phyloP scores from a whole-genome alignment of 2,888 invertebrate genomes.

The Caenorhabditis plicata region DNA sequence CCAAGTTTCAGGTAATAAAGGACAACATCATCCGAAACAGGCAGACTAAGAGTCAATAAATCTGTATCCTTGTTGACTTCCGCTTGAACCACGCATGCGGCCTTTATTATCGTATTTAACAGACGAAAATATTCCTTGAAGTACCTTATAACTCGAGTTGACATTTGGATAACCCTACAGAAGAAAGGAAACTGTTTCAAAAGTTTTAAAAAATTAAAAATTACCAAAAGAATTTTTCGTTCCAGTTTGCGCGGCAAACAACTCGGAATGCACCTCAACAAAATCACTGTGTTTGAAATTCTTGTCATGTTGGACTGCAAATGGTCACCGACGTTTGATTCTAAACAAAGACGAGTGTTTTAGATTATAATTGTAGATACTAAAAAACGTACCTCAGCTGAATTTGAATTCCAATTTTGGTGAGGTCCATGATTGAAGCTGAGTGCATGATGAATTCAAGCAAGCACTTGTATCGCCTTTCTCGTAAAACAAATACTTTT shows the following conservation, averaged over 20 bases:
- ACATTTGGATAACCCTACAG: slow-evolving; percentile 8
- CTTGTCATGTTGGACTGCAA: slow-evolving; percentile 6
- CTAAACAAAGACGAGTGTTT: slow-evolving; percentile 9
- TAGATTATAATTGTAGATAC: slow-evolving; percentile 14
- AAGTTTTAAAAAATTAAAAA: slow-evolving; percentile 9
- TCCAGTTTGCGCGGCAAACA: slow-evolving; percentile 4
- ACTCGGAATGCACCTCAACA: slow-evolving; percentile 5
- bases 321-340: slow-evolving; percentile 7
- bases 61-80: slow-evolving; percentile 9
- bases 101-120: slow-evolving; percentile 5
- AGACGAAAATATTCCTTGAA: slow-evolving; percentile 5
- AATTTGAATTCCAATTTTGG: slow-evolving; percentile 7
- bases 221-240: slow-evolving; percentile 13
- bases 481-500: slow-evolving; percentile 8
- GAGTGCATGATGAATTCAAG: slow-evolving; percentile 5
- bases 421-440: slow-evolving; percentile 11
- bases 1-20: no score
- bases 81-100: slow-evolving; percentile 11
- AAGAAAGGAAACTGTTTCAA: slow-evolving; percentile 8
- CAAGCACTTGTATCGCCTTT: slow-evolving; percentile 6
- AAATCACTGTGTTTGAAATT: slow-evolving; percentile 8
- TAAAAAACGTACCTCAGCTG: slow-evolving; percentile 10
- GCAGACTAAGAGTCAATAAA: no score
- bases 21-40: no score
- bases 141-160: slow-evolving; percentile 6